Evolutionary conservation across 2,888 invertebrate species (phyloP).

Genomic region (Perizoma affinitatum): DNA sequence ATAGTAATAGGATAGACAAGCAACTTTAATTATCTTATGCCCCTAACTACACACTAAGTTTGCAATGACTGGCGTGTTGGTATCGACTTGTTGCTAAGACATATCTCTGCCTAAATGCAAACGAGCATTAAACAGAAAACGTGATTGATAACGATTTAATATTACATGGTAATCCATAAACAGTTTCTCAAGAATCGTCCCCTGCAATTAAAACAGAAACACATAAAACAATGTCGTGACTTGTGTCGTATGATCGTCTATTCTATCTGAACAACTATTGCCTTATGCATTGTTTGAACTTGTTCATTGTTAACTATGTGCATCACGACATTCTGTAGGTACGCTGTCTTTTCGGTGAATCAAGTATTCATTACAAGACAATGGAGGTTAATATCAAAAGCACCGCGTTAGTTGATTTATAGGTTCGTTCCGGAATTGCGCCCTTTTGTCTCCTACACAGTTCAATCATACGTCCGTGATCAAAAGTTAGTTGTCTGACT

Average conservation of each 20-base stretch:
- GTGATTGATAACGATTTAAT: neutral
- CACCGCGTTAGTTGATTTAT: slow-evolving; percentile 71
- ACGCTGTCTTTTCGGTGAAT: slow-evolving; percentile 40
- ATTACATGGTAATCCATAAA: slow-evolving; percentile 9
- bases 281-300: slow-evolving; percentile 36
- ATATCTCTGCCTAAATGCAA: too few species aligned
- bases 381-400: slow-evolving; percentile 67
- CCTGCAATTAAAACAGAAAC: slow-evolving; percentile 11
- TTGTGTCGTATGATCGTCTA: slow-evolving; percentile 22
- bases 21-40: neutral
- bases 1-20: neutral
- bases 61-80: too few species aligned
- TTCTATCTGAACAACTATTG: slow-evolving; percentile 10
- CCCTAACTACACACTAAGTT: too few species aligned
- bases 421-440: slow-evolving; percentile 55
- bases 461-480: slow-evolving; percentile 60
- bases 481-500: slow-evolving; percentile 51
- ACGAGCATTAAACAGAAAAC: too few species aligned
- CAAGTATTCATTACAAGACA: slow-evolving; percentile 57
- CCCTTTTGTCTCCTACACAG: slow-evolving; percentile 61
- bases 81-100: too few species aligned
- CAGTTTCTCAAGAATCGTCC: slow-evolving; percentile 9
- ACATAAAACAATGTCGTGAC: slow-evolving; percentile 28
- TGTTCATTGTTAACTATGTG: slow-evolving; percentile 37
- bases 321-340: slow-evolving; percentile 36